Evolutionary conservation across 2,797 vertebrate species (phyloP).

Genomic region (Rachycentron canadum): DNA sequence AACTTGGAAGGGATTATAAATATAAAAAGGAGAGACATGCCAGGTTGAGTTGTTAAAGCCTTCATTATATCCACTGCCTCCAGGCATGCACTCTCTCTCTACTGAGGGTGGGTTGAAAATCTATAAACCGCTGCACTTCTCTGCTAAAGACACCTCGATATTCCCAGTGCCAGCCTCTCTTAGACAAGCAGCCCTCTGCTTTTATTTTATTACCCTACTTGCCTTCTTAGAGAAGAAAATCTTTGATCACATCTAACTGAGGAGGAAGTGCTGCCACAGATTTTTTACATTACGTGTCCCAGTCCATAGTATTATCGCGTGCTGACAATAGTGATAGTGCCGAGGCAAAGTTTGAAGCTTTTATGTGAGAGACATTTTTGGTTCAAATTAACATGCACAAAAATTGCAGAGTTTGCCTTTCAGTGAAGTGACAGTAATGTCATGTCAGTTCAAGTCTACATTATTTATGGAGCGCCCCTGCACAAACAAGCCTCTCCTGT

Average conservation of each 20-base stretch:
- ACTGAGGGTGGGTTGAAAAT: slow-evolving; percentile 22
- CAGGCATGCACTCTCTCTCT: slow-evolving; percentile 30
- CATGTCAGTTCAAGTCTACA: slow-evolving; percentile 20
- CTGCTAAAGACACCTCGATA: slow-evolving; percentile 1
- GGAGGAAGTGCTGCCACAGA: slow-evolving; percentile 3
- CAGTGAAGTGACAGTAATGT: slow-evolving; percentile 8
- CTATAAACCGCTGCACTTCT: slow-evolving; percentile 20
- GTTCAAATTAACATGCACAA: slow-evolving; percentile 13
- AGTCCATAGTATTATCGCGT: neutral
- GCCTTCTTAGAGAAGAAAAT: neutral
- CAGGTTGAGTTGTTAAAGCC: slow-evolving; percentile 18
- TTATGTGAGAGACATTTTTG: neutral
- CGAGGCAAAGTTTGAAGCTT: neutral
- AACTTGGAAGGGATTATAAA: slow-evolving; percentile 29
- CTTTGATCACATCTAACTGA: neutral
- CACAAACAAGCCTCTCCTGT: slow-evolving; percentile 35
- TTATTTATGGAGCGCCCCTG: slow-evolving; percentile 35
- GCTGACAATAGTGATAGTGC: neutral
- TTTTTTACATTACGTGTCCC: neutral
- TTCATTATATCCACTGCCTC: slow-evolving; percentile 40
- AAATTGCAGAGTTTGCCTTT: slow-evolving; percentile 19
- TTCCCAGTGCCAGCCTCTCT: neutral
- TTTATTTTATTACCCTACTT: slow-evolving; percentile 1
- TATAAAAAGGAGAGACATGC: slow-evolving; percentile 38
- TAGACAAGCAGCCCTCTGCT: neutral